phyloP scores from a whole-genome alignment of 2,797 vertebrate species.

The Sciurus carolinensis region DNA sequence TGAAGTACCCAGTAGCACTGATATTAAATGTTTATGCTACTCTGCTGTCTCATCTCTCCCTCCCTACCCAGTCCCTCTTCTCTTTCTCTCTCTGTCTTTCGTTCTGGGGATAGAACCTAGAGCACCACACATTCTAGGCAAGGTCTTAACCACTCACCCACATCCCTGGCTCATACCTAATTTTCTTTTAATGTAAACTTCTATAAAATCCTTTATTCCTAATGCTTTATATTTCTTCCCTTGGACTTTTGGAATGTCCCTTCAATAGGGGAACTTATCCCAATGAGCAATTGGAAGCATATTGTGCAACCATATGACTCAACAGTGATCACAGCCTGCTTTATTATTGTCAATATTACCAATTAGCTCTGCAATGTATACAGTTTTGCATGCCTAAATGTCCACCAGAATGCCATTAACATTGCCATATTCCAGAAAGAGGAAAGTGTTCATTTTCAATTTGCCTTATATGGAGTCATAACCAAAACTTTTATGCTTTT shows the following conservation, averaged over 20 bases:
- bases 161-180: neutral
- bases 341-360: neutral
- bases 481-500: neutral
- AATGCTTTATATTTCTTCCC: neutral
- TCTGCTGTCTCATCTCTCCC: neutral
- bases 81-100: neutral
- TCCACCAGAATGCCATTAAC: constrained; percentile 28
- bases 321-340: neutral
- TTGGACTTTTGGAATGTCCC: neutral
- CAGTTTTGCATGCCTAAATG: neutral
- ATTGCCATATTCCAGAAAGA: neutral
- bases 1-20: neutral
- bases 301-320: neutral
- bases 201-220: neutral
- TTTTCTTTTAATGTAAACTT: neutral
- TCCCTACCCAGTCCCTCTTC: too few species aligned
- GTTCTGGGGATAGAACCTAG: neutral
- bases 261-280: neutral
- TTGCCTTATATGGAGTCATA: neutral
- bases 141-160: neutral
- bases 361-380: neutral
- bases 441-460: neutral
- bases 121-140: neutral
- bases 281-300: neutral
- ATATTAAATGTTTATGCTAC: neutral